Base-by-base conservation (phyloP, 1,140 invertebrate genomes). In the Zaprionus lachaisei region DNA sequence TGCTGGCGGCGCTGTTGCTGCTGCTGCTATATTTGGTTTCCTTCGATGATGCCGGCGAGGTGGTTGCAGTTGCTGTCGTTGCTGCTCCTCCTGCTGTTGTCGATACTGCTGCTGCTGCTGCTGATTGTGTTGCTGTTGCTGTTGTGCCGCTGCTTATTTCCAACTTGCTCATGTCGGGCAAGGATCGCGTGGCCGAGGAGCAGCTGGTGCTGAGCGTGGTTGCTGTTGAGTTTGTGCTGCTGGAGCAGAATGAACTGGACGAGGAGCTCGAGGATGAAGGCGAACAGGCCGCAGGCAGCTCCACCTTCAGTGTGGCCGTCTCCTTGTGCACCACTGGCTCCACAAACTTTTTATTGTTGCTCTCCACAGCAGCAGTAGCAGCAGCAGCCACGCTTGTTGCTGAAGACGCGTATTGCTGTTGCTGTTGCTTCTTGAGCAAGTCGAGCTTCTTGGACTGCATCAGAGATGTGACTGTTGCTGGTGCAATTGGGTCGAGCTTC, bases 141-240 rank as follows among this genome's bases (percentile, higher is more conserved):
- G 63, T 12, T 2, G 73, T 63, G 7, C 84, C 74, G 20, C 83
- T 80, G 58, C 91, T 91, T 15, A 92, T 92, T 55, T 91, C 91
- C 64, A 92, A 54, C 37, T 92, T 92, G 49, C 91, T 92, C 91
- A 92, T 92, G n/a, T 92, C 91, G 2, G 91, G 91, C 64, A 92
- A 49, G 0, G 91, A 92, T 1, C 87, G 79, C 0, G 91, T 81
- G 2, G 91, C 76, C 12, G 91, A 90, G 14, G 87, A 79, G 20
- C 81, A 84, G 61, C 79, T 83, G 26, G 70, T 60, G 28, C 75
- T 80, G 0, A 44, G 58, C 0, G 72, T 61, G 9, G 77, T 75
- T 1, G 28, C 63, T 0, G 78, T 72, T 5, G 85, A 89, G 4
- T 71, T 56, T 22, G 64, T 76, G 69, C 38, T 84, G 41, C 67